Evolutionary conservation across 2,113 vertebrate species (phyloP), one percentile per base, ranked within the genome.

Genomic region (Halichoeres trimaculatus): DNA sequence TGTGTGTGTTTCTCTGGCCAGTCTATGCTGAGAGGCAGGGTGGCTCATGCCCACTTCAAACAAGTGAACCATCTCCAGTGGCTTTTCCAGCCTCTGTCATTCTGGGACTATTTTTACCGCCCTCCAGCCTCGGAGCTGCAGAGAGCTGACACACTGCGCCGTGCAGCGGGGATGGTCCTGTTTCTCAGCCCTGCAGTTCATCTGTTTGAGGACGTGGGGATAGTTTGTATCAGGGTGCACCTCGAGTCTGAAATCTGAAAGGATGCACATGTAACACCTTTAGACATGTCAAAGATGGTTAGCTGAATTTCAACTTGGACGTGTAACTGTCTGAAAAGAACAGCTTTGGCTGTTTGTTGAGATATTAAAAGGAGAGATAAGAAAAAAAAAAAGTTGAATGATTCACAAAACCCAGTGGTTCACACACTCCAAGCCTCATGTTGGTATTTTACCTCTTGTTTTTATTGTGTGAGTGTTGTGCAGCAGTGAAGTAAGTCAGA

Each of bases 61-160:
- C 81, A 74, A 76, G 55, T 43, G n/a, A 86, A 67, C 75, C 83
- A 75, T 55, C 12, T 70, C 72, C 80, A 81, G 92, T 90, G 93
- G 93, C 90, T 94, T 93, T 93, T 93, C 79, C 79, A 43, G 77
- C 52, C 86, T 88, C 93, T 95, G 78, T 94, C 85, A 95, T 95
- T 92, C 77, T 36, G 70, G 62, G 64, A 62, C 90, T 93, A 93
- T 93, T 93, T 94, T 85, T 91, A 84, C 79, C 51, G 34, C 60
- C 13, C 47, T 70, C 54, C 59, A 67, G 71, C 56, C 80, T 78
- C 20, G 55, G 78, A 76, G 66, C 69, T 74, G 23, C 48, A 43
- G 72, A 59, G 36, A 12, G 74, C 43, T 53, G 45, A 71, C 13
- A 62, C 11, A 61, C 35, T 50, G 55, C 5, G 36, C 58, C 30